A percentile compares a stretch with the other conserved stretches of the same genome.
phyloP scores from a whole-genome alignment of 2,888 invertebrate genomes.

The Trichopria drosophilae region DNA sequence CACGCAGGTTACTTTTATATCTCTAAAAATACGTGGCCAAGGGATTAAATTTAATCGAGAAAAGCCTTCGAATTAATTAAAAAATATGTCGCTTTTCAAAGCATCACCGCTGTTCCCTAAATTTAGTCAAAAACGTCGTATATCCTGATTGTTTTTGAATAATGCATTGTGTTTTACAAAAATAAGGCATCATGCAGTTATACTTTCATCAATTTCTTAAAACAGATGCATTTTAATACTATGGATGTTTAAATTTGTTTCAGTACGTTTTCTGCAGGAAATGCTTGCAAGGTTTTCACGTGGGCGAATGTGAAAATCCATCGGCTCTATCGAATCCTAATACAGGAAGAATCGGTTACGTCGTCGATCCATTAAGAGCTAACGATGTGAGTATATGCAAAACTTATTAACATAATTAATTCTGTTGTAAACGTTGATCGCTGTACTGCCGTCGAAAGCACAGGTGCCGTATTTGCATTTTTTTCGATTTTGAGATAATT shows the following conservation, averaged over 20 bases:
- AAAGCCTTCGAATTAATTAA: no score
- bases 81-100: no score
- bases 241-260: constrained; percentile 40
- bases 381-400: constrained; percentile 54
- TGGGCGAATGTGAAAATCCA: constrained; percentile 66
- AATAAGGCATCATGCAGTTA: constrained; percentile 9
- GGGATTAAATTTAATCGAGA: no score
- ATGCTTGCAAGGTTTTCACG: constrained; percentile 77
- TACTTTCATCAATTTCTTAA: background rate
- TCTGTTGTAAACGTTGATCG: background rate
- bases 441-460: background rate
- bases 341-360: constrained; percentile 61
- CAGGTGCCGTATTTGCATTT: background rate
- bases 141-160: no score
- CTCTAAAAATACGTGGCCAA: no score
- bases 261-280: constrained; percentile 78
- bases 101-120: no score
- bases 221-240: constrained; percentile 3
- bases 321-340: constrained; percentile 38
- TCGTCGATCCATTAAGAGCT: constrained; percentile 66
- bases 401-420: background rate
- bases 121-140: no score
- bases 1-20: no score
- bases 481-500: background rate
- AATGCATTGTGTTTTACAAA: background rate